Base-by-base conservation (phyloP, 1,140 invertebrate genomes). In the Paralvinella palmiformis region DNA sequence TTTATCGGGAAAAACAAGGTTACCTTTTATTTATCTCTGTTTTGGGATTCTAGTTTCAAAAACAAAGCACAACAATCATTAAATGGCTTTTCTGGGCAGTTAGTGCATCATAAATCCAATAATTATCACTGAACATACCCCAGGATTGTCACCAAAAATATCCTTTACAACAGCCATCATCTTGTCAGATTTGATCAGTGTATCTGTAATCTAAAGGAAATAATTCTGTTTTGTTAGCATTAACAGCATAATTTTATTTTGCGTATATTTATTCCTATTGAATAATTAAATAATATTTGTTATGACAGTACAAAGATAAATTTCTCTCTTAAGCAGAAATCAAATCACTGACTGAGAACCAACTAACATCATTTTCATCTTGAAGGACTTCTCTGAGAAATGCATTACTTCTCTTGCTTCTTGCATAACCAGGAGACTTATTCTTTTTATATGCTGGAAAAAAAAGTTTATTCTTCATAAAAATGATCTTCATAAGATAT, bases 141-240 rank as follows among this genome's bases (percentile, higher is more conserved):
- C 72, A 37, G 77, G 73, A 56, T 75, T 73, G 71, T 79, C 77
- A 17, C 75, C 75, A 74, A 79, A 79, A 45, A 79, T 48, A 62
- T 79, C 77, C 63, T 79, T 73, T 31, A 76, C 77, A 37, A 77
- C 70, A 5, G 72, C 64, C 73, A 79, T 72, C 71, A 74, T 75
- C 20, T 71, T 72, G 59, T 77, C 75, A 52, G 77, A 75, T 41
- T 74, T 76, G 17, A 68, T 63, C 36, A 77, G 57, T n/a, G 41
- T 45, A 20, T 60, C 58, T 24, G 36, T 22, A 15, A 60, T 13
- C 58, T 60, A 24, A 32, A 33, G 33, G 1, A 10, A 31, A 33
- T 31, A 15, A 33, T 32, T n/a, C n/a, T n/a, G 4, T 31, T 57
- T 22, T 32, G 27, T 57, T 15, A 15, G 20, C 2, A 57, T 13